Evolutionary conservation across 2,888 invertebrate genomes (phyloP).

Genomic region (Epinotia nisella): DNA sequence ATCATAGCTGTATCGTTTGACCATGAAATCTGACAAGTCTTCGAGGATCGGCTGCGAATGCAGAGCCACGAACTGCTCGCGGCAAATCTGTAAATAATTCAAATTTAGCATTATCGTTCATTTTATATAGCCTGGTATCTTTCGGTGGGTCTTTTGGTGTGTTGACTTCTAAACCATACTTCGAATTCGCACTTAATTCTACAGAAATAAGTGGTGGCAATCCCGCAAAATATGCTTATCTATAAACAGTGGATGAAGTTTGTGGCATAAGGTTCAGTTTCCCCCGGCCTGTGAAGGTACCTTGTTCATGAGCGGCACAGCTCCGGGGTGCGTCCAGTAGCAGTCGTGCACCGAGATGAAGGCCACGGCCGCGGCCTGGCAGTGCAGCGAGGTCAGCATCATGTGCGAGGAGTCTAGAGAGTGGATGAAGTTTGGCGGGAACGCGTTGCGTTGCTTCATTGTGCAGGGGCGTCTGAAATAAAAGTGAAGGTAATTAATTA

Average conservation of each 20-base stretch:
- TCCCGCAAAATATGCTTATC: too few relatives aligned
- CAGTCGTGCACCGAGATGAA: conserved; percentile 99
- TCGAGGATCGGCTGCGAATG: conserved; percentile 97
- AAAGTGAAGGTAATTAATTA: too few relatives aligned
- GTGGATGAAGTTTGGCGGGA: conserved; percentile 99
- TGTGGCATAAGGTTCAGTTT: too few relatives aligned
- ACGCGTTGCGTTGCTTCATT: conserved; percentile 97
- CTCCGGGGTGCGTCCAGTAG: conserved; percentile 98
- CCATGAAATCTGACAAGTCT: conserved; percentile 90
- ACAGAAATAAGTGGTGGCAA: too few relatives aligned
- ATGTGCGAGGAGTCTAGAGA: conserved; percentile 99
- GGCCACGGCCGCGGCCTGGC: conserved; percentile 91
- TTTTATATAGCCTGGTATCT: too few relatives aligned
- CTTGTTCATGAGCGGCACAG: conserved; percentile 94
- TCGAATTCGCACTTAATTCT: too few relatives aligned
- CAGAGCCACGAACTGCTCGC: conserved; percentile 98
- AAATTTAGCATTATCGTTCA: not conserved
- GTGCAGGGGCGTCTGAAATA: conserved; percentile 92
- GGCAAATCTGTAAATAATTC: conserved; percentile 88
- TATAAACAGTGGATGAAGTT: too few relatives aligned
- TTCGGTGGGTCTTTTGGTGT: too few relatives aligned
- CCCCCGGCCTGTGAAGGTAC: conserved; percentile 66
- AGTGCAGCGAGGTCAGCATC: conserved; percentile 98
- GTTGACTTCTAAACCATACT: too few relatives aligned
- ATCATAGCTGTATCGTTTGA: conserved; percentile 87